Percentiles rank a stretch among this genome's conserved stretches.
These are phyloP conservation scores for Mesochorus sp. DNA, from an alignment of 2,888 invertebrate genomes.

Conservation along the genomic window DNA sequence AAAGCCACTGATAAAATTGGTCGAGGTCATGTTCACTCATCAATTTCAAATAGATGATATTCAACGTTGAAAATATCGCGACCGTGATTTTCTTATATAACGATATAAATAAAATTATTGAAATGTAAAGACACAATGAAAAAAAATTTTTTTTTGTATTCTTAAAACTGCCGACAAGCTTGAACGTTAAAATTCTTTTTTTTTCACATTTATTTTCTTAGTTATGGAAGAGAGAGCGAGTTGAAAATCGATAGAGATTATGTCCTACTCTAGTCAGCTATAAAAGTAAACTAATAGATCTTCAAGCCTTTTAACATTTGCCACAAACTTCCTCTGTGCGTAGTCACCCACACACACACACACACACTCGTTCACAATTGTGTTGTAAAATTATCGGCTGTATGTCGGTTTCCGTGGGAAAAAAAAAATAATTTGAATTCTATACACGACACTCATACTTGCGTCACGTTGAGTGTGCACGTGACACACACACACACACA, in stretches of 20 bases:
- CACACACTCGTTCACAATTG: background rate
- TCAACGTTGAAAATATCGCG: background rate
- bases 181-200: background rate
- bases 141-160: no score
- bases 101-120: background rate
- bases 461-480: no score
- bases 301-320: background rate
- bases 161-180: background rate
- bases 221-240: background rate
- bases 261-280: background rate
- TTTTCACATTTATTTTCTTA: no score
- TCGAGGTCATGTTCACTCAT: conserved; percentile 13
- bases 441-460: no score
- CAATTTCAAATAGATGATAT: background rate
- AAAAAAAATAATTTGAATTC: no score
- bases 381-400: background rate
- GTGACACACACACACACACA: no score
- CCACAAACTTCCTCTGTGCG: background rate
- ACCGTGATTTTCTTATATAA: background rate
- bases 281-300: background rate
- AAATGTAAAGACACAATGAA: background rate
- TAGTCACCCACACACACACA: background rate
- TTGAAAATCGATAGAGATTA: background rate
- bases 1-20: background rate
- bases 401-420: background rate